Evolutionary conservation across 1,140 invertebrate genomes (phyloP).

Genomic region (Habropoda laboriosa): DNA sequence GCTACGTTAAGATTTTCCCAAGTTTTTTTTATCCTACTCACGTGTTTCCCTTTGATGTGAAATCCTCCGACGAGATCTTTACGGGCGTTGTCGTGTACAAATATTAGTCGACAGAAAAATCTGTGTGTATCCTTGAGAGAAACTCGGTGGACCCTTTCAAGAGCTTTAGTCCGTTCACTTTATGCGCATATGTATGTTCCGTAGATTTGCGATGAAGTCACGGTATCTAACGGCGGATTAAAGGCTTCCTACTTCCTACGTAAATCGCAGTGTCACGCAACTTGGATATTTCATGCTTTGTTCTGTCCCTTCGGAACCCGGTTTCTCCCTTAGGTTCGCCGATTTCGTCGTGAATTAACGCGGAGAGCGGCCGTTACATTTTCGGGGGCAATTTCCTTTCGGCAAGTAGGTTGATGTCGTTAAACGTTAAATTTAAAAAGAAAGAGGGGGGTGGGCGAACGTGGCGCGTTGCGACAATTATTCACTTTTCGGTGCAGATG

Average conservation of each 20-base stretch:
- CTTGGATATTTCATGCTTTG: constrained; percentile 57
- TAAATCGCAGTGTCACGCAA: constrained; percentile 63
- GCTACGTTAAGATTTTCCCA: neutral
- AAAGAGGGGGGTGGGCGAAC: too few relatives aligned
- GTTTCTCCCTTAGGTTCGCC: neutral
- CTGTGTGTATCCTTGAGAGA: neutral
- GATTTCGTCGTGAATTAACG: neutral
- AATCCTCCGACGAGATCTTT: neutral
- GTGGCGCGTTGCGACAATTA: neutral
- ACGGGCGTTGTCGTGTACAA: neutral
- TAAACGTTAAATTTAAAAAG: too few relatives aligned
- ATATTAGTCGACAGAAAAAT: neutral
- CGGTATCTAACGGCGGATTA: constrained; percentile 53
- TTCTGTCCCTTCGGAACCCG: constrained; percentile 7
- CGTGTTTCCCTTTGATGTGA: neutral
- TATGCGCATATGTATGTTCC: neutral
- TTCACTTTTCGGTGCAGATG: neutral
- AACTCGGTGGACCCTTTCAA: neutral
- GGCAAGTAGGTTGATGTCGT: too few relatives aligned
- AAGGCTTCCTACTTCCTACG: constrained; percentile 45
- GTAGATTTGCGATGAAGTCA: constrained; percentile 47
- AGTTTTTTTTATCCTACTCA: too few relatives aligned
- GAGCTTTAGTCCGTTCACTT: neutral
- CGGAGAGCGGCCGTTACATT: rapidly evolving
- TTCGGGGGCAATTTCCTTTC: neutral